phyloP scores from a whole-genome alignment of 2,113 vertebrate species.

The Atrichornis clamosus region DNA sequence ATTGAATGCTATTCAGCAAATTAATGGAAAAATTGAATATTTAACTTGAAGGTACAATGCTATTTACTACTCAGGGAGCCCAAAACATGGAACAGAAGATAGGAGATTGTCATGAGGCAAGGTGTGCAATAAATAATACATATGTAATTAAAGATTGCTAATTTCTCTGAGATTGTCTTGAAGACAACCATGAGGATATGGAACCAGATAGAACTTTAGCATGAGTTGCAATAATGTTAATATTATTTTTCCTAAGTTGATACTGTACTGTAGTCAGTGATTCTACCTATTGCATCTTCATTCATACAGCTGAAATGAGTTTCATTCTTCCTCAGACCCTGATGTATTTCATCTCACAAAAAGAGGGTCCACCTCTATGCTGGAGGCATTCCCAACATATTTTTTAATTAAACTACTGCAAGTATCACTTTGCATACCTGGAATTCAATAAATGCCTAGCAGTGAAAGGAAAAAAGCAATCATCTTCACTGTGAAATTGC shows the following conservation, averaged over 20 bases:
- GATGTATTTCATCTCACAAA: neutral
- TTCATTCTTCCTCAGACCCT: neutral
- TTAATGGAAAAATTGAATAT: neutral
- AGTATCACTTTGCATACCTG: conserved; percentile 3
- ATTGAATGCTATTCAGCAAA: neutral
- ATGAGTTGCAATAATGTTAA: neutral
- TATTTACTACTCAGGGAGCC: neutral
- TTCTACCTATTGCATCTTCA: neutral
- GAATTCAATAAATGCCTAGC: neutral
- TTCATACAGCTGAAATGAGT: neutral
- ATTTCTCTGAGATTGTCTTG: neutral
- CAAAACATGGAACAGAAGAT: neutral
- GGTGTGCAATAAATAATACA: neutral
- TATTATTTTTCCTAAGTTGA: neutral
- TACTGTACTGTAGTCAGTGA: neutral
- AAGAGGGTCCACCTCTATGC: neutral
- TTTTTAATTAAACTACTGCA: neutral
- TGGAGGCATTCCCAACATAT: neutral
- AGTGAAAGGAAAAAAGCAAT: conserved; percentile 8
- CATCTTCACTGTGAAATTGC: neutral
- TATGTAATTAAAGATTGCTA: neutral
- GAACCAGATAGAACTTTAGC: neutral
- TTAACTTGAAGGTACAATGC: neutral
- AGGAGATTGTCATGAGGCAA: neutral
- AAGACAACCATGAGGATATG: neutral